Conservation (phyloP, 2,888 invertebrate genomes). For the Sinhomidia bicolor region DNA sequence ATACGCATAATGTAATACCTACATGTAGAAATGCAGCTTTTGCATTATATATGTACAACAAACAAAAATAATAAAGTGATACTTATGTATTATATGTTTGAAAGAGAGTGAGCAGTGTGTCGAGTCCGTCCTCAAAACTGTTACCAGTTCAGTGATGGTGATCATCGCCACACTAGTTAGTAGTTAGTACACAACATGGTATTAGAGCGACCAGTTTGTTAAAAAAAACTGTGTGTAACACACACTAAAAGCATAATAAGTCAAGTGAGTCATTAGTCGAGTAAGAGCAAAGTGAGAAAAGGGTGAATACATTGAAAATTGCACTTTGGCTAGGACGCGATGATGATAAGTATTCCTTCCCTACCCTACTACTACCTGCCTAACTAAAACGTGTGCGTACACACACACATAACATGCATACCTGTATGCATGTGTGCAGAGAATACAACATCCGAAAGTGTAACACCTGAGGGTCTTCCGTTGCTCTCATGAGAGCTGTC, state of each 20-base stretch:
- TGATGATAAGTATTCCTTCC: background rate
- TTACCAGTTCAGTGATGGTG: background rate
- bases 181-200: background rate
- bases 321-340: constrained; percentile 22
- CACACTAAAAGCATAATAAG: constrained; percentile 24
- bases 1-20: background rate
- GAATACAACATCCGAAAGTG: constrained; percentile 54
- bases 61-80: background rate
- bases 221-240: background rate
- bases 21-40: background rate
- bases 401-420: background rate
- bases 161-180: background rate
- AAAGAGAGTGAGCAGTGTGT: constrained; percentile 19
- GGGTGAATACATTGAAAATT: constrained; percentile 58
- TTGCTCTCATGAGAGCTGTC: constrained; percentile 30
- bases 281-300: constrained; percentile 33
- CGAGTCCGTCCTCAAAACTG: background rate
- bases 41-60: background rate
- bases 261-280: constrained; percentile 64
- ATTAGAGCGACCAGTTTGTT: background rate
- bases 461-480: constrained; percentile 72
- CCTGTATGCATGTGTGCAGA: background rate
- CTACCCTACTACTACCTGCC: background rate
- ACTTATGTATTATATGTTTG: background rate
- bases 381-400: background rate